These are phyloP conservation scores for Catonia carolina DNA, from an alignment of 2,888 invertebrate genomes.

Conservation along the genomic window DNA sequence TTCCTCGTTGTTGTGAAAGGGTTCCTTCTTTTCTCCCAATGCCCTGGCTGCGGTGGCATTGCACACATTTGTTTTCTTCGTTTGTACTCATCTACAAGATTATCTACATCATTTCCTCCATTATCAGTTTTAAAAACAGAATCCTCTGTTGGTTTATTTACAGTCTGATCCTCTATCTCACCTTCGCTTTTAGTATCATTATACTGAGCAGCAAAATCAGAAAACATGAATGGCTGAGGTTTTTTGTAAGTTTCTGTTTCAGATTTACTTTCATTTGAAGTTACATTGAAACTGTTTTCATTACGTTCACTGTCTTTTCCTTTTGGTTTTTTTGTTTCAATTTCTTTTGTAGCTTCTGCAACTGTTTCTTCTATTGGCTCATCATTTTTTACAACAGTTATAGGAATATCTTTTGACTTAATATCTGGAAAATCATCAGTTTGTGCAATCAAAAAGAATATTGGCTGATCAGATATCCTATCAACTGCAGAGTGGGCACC, in stretches of 20 bases:
- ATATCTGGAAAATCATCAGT: conserved; percentile 47
- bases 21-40: conserved; percentile 38
- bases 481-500: conserved; percentile 44
- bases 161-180: conserved; percentile 9
- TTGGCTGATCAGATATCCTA: conserved; percentile 48
- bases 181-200: conserved; percentile 24
- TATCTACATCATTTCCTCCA: conserved; percentile 24
- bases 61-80: conserved; percentile 46
- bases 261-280: neutral
- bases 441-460: conserved; percentile 52
- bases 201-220: conserved; percentile 26
- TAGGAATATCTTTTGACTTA: conserved; percentile 37
- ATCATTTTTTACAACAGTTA: conserved; percentile 25
- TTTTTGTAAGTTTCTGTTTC: neutral
- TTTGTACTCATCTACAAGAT: conserved; percentile 49
- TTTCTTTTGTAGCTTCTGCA: conserved; percentile 19
- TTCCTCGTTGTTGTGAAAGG: conserved; percentile 37
- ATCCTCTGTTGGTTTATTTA: neutral
- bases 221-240: conserved; percentile 24
- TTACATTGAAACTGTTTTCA: neutral
- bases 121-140: conserved; percentile 8
- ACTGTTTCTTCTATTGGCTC: conserved; percentile 28
- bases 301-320: conserved; percentile 9
- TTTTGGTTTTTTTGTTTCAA: conserved; percentile 27
- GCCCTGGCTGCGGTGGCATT: conserved; percentile 39